These are phyloP conservation scores for Nyctalus aviator DNA, from an alignment of 2,797 vertebrate species.

Conservation along the genomic window DNA sequence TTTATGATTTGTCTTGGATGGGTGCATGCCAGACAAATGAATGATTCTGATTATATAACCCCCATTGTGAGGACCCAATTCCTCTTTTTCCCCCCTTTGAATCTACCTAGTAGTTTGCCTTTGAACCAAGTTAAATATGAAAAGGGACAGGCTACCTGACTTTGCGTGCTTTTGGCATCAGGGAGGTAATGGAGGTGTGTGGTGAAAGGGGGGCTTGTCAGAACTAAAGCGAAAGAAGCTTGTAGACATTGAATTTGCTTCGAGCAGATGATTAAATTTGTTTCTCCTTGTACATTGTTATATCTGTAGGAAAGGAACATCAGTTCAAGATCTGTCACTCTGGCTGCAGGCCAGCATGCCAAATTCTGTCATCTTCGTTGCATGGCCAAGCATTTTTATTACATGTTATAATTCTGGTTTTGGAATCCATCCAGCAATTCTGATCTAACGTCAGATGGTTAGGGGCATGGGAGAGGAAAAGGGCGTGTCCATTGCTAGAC, in stretches of 20 bases:
- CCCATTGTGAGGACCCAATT: slow-evolving; percentile 20
- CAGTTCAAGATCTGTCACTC: slow-evolving; percentile 56
- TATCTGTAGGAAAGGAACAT: slow-evolving; percentile 65
- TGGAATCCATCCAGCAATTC: slow-evolving; percentile 62
- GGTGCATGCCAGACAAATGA: slow-evolving; percentile 56
- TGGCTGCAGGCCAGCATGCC: slow-evolving; percentile 65
- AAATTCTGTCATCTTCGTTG: slow-evolving; percentile 71
- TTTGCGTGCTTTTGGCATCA: slow-evolving; percentile 7
- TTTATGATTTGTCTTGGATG: slow-evolving; percentile 56
- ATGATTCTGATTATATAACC: slow-evolving; percentile 68
- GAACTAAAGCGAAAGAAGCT: not conserved
- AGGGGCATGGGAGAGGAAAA: slow-evolving; percentile 58
- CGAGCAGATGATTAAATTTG: slow-evolving; percentile 55
- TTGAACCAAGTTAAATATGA: slow-evolving; percentile 78
- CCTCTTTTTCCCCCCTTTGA: slow-evolving; percentile 74
- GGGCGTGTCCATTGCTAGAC: not conserved
- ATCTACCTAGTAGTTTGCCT: slow-evolving; percentile 76
- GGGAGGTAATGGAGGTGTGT: not conserved
- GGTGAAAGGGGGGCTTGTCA: not conserved
- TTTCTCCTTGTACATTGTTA: slow-evolving; percentile 51
- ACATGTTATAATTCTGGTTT: slow-evolving; percentile 77
- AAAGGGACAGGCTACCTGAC: slow-evolving; percentile 37
- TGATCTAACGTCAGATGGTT: slow-evolving; percentile 60
- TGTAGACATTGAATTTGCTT: slow-evolving; percentile 57
- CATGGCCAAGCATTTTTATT: slow-evolving; percentile 78